Conservation (phyloP, 2,888 invertebrate species). For the Chaetogeoica ovagalla region DNA sequence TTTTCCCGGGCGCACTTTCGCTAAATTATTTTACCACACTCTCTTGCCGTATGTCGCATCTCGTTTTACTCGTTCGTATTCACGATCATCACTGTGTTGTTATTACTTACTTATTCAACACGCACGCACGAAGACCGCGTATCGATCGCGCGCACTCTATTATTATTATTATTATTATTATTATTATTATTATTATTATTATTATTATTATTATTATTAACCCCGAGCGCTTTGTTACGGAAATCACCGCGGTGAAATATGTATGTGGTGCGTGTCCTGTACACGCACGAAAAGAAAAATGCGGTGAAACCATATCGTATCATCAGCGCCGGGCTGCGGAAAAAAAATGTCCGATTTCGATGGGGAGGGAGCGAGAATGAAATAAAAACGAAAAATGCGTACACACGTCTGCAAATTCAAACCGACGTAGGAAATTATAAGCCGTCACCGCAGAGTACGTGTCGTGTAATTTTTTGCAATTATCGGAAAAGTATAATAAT, state of each 20-base stretch:
- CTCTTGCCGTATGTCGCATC: background rate
- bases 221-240: background rate
- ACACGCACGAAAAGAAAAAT: background rate
- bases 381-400: no score
- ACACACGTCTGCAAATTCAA: no score
- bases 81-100: background rate
- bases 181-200: no score
- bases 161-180: no score
- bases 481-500: no score
- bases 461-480: no score
- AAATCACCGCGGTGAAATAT: constrained; percentile 15
- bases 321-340: no score
- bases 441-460: no score
- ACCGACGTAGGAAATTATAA: no score
- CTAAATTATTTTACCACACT: background rate
- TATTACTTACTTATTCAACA: background rate
- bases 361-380: no score
- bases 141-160: background rate
- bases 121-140: background rate
- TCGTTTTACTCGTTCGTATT: background rate
- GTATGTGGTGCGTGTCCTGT: background rate
- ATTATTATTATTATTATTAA: no score
- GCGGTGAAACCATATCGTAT: background rate
- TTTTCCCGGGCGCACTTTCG: constrained; percentile 25
- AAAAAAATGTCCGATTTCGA: no score